Base-by-base conservation (phyloP, 1,140 invertebrate genomes). In the Drosophila pruinosa region DNA sequence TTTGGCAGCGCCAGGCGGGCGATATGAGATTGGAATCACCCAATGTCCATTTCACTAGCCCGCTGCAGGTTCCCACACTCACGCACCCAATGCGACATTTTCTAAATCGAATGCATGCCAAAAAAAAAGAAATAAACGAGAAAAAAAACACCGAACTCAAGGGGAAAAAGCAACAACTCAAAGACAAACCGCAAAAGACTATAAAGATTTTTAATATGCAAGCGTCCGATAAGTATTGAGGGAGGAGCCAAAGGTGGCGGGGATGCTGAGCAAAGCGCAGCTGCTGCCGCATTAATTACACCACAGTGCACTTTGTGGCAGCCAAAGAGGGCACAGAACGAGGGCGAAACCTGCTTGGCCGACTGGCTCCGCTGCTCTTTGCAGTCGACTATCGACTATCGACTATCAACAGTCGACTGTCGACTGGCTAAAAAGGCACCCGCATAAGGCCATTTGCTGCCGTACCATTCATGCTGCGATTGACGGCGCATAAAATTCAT, bases 251-350 rank as follows among this genome's bases (percentile, higher is more conserved):
- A 7, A 8, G 47, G 36, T 31, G 43, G 31, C 14, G 36, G 21
- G 31, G 56, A 41, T 34, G 73, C 36, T 38, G 61, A 59, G 72
- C 67, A 83, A 83, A 83, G 74, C 82, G 83, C 82, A 88, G 82
- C 82, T 88, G 82, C 83, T 89, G 75, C 63, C 73, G 82, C 82
- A 88, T 88, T 88, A 88, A 88, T 88, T 88, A 88, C 82, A 88
- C 78, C 52, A 65, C 63, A 75, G 34, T 72, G 57, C 43, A 57
- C 72, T 64, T 54, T 36, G 56, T 22, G 45, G 63, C 53, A 58
- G 53, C 17, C 48, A 38, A 45, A 31, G 47, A 36, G 12, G 24
- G 14, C 36, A 22, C 41, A 34, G 38, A 48, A 5, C 24, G 59
- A 52, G 36, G 36, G 31, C 28, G 39, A 77, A 86, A 86, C 82